Evolutionary conservation across 2,888 invertebrate species (phyloP), one percentile per base, ranked within the genome.

Genomic region (Lochmaea crataegi): DNA sequence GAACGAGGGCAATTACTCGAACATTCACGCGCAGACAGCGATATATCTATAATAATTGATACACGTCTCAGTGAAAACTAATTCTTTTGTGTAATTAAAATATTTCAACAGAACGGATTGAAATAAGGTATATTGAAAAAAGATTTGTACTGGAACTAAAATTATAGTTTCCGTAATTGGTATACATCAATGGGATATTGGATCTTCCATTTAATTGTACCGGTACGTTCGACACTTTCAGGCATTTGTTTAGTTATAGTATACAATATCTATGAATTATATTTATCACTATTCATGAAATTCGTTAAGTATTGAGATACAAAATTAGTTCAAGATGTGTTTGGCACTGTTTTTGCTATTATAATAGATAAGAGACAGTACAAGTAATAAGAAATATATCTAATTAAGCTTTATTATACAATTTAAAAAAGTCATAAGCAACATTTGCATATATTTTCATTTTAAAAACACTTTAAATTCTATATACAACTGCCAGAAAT

Each of bases 291-390:
- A 14, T 42, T 66, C 51, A 66, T 66, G 22, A 66, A 65, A 66
- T 57, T 57, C 26, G 32, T 56, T n/a, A 41, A 45, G 16, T 56
- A 65, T 14, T 53, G 10, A 32, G 22, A 57, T 66, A 57, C 6
- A 51, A 66, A 66, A 66, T 56, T 66, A 42, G 42, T 16, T 53
- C 42, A 65, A 51, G 32, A 65, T 56, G 42, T 51, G 38, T 65
- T 66, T 66, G 66, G 66, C 66, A 66, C 66, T 42, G 57, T 57
- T 61, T 60, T 61, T 41, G 45, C 45, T 45, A 14, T 45, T 14
- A 58, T 41, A 41, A n/a, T 61, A 41, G 14, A 41, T 41, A 51
- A 14, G n/a, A 51, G 14, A 41, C 18, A 22, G 45, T 66, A 65
- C 11, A n/a, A n/a, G 26, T n/a, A 41, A 32, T 66, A 26, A 18